phyloP scores from a whole-genome alignment of 64 coral and sea anemone genomes.

The Pachyseris speciosa region DNA sequence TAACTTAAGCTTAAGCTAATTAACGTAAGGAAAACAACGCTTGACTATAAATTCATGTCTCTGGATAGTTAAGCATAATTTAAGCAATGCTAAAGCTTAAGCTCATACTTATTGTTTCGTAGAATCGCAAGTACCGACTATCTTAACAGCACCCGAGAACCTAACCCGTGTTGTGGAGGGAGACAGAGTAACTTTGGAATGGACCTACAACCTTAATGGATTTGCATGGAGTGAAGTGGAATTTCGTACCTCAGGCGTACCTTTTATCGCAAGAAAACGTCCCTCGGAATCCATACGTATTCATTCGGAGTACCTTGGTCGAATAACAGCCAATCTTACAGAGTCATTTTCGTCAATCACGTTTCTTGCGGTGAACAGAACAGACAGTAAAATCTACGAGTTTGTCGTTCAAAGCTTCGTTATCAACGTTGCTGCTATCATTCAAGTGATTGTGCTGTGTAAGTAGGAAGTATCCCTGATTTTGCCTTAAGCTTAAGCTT shows the following conservation, averaged over 20 bases:
- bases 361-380: not conserved
- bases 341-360: not conserved
- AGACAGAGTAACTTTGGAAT: not conserved
- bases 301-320: not conserved
- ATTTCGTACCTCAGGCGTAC: not conserved
- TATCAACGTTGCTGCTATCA: not conserved
- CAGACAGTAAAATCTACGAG: not conserved
- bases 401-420: not conserved
- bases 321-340: not conserved
- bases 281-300: too few relatives aligned
- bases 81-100: too few relatives aligned
- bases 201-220: not conserved
- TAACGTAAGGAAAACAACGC: too few relatives aligned
- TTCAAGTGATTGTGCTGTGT: not conserved
- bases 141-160: not conserved
- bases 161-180: not conserved
- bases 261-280: not conserved
- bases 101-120: not conserved
- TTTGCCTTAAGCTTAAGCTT: too few relatives aligned
- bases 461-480: not conserved
- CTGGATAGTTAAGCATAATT: too few relatives aligned
- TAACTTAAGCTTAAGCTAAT: not conserved
- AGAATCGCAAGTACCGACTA: not conserved
- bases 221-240: not conserved
- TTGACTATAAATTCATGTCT: too few relatives aligned